A percentile compares a stretch with the other conserved stretches of the same genome.
phyloP scores from a whole-genome alignment of 2,113 vertebrate species.

The Corythaeola cristata region DNA sequence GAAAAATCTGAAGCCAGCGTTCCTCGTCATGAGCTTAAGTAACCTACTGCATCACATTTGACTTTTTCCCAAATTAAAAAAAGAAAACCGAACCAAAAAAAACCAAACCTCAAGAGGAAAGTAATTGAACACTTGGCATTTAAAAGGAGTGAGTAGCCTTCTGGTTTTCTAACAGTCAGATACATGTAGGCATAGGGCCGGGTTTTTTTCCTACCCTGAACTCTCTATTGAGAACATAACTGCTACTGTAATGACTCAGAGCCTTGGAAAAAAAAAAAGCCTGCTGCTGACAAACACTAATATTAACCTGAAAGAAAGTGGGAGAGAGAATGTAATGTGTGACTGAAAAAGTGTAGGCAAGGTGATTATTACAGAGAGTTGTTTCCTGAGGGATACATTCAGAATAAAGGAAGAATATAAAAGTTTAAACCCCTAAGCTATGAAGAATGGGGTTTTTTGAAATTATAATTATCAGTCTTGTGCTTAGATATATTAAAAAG shows the following conservation, averaged over 20 bases:
- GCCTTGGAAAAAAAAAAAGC: constrained; percentile 31
- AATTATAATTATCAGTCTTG: constrained; percentile 52
- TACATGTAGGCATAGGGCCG: constrained; percentile 61
- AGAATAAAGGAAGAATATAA: constrained; percentile 59
- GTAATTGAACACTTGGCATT: constrained; percentile 73
- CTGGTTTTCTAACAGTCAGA: constrained; percentile 58
- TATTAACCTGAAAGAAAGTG: constrained; percentile 61
- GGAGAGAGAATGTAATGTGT: constrained; percentile 64
- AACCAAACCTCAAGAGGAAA: background rate
- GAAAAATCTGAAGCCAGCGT: background rate
- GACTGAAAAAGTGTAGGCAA: constrained; percentile 60
- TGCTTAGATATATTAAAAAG: constrained; percentile 37
- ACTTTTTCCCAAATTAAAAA: constrained; percentile 47
- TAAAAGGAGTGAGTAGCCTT: constrained; percentile 65
- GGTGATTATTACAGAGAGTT: constrained; percentile 57
- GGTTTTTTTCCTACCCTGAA: constrained; percentile 58
- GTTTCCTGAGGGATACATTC: constrained; percentile 41
- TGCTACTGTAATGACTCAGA: constrained; percentile 75
- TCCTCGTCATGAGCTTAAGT: constrained; percentile 22
- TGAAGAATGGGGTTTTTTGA: background rate
- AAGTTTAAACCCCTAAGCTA: constrained; percentile 47
- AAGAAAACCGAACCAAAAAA: background rate
- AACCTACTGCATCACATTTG: constrained; percentile 43
- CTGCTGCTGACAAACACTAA: constrained; percentile 68
- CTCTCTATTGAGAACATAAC: constrained; percentile 67